phyloP scores from a whole-genome alignment of 2,797 vertebrate species.

The Lepilemur septentrionalis region DNA sequence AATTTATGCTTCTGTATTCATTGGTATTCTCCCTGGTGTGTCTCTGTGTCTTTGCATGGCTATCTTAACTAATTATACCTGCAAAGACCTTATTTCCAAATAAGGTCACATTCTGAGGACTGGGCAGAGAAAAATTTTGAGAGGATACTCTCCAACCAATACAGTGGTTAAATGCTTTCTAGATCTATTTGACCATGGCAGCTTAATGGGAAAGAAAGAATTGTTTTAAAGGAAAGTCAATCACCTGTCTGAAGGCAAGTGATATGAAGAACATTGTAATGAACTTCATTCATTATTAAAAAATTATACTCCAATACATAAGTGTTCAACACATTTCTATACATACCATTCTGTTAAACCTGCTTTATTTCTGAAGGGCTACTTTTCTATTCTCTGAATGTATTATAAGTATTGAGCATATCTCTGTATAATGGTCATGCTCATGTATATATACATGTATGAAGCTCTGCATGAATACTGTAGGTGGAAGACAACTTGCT shows the following conservation, averaged over 20 bases:
- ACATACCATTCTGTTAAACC: not conserved
- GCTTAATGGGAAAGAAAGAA: not conserved
- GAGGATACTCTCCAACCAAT: not conserved
- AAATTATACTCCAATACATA: not conserved
- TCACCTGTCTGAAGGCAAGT: not conserved
- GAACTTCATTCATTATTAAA: conserved; percentile 44
- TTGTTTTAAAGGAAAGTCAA: not conserved
- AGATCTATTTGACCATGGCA: not conserved
- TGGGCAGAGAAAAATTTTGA: not conserved
- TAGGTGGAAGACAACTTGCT: not conserved
- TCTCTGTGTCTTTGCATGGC: not conserved
- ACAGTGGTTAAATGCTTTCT: conserved; percentile 27
- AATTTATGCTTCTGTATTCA: not conserved
- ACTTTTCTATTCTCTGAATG: conserved; percentile 2
- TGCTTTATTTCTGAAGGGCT: conserved; percentile 16
- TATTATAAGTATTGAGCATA: not conserved
- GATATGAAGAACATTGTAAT: conserved; percentile 15
- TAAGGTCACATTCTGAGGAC: conserved; percentile 25
- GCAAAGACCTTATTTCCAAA: not conserved
- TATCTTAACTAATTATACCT: conserved; percentile 1
- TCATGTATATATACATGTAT: not conserved
- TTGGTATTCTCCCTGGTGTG: not conserved
- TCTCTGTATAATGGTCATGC: not conserved
- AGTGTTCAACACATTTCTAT: not conserved
- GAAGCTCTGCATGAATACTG: not conserved